Conservation (phyloP, 1,140 invertebrate species). For the Drosophila oshimai region DNA sequence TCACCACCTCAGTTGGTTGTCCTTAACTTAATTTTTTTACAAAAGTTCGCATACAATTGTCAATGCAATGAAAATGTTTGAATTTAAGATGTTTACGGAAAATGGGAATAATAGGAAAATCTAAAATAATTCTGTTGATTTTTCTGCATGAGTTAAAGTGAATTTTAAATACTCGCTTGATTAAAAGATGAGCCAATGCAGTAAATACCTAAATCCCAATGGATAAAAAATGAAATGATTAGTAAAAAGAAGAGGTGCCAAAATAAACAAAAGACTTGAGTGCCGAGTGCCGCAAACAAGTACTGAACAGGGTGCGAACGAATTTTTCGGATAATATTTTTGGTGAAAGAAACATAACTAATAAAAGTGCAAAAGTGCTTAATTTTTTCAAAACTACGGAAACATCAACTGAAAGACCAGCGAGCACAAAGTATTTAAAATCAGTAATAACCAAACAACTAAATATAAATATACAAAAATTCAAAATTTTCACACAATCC, state of each 20-base stretch:
- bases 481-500: conserved; percentile 70
- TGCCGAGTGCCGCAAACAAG: conserved; percentile 33
- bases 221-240: conserved; percentile 34
- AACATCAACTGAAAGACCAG: conserved; percentile 40
- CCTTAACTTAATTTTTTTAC: conserved; percentile 5
- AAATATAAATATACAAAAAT: conserved; percentile 34
- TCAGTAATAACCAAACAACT: conserved; percentile 12
- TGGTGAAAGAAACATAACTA: conserved; percentile 6
- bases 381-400: conserved; percentile 34
- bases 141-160: background rate
- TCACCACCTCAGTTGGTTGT: conserved; percentile 8
- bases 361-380: conserved; percentile 48
- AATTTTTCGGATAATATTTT: conserved; percentile 15
- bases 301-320: conserved; percentile 42
- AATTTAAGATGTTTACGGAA: conserved; percentile 21
- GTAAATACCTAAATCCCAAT: background rate
- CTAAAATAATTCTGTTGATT: background rate
- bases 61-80: conserved; percentile 55
- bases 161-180: conserved; percentile 52
- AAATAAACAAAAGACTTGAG: conserved; percentile 17
- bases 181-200: conserved; percentile 18
- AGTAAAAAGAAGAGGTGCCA: conserved; percentile 23
- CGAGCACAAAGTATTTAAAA: conserved; percentile 51
- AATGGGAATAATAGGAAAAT: conserved; percentile 27
- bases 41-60: conserved; percentile 5